Base-by-base conservation (phyloP, 2,888 invertebrate species). In the Lepidocyrtinus sp. region DNA sequence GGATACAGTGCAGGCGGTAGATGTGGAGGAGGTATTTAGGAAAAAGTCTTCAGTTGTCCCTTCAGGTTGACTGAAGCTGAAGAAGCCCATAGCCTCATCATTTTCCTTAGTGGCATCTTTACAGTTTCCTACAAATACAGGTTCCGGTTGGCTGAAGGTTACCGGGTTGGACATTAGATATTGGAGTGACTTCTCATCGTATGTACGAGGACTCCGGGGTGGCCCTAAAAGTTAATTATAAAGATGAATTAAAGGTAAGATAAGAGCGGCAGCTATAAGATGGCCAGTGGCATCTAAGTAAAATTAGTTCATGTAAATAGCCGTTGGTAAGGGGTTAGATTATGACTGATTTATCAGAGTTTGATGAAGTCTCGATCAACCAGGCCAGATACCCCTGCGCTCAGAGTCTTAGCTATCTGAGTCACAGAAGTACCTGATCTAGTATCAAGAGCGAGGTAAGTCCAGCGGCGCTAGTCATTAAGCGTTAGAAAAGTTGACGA, bases 371-470 rank as follows among this genome's bases (percentile, higher is more conserved):
- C 62, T 27, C 27, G 24, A 21, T 24, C n/a, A 36, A 81, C 75
- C 69, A 45, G 70, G 75, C 46, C 81, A 86, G 84, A 78, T 84
- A 86, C 85, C 65, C 27, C 81, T 81, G 78, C 70, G 81, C 85
- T 82, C 86, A 85, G 86, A 86, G 75, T 2, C 50, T 55, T 27
- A 75, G 36, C 71, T 65, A 84, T 86, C 86, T 86, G 86, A 86
- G 85, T 86, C 86, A 86, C 86, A 86, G 86, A 85, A 86, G 86
- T 86, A 86, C 86, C 86, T 86, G 86, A 86, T 17, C 65, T 36
- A 26, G 78, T 75, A 61, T 76, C 50, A 12, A 64, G 65, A 45
- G 46, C n/a, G n/a, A n/a, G n/a, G n/a, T n/a, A n/a, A n/a, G n/a
- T n/a, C n/a, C n/a, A n/a, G n/a, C n/a, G n/a, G n/a, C n/a, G n/a